A percentile compares a stretch with the other conserved stretches of the same genome.
phyloP scores from a whole-genome alignment of 2,113 vertebrate species.

The Chionodraco myersi region DNA sequence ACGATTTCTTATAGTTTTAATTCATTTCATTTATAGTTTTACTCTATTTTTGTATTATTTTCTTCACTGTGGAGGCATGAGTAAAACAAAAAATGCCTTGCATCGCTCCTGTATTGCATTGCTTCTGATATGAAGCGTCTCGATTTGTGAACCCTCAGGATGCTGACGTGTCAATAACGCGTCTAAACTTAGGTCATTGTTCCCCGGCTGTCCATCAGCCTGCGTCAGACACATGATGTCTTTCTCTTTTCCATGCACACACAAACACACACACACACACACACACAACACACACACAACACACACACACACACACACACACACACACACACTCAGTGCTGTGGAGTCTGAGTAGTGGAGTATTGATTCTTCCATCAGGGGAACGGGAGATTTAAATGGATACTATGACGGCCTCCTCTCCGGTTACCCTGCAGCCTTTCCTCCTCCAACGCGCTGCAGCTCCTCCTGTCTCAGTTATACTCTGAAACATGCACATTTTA shows the following conservation, averaged over 20 bases:
- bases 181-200: slow-evolving; percentile 69
- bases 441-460: slow-evolving; percentile 7
- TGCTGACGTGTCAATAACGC: slow-evolving; percentile 59
- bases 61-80: too few relatives aligned
- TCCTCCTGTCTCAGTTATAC: slow-evolving; percentile 9
- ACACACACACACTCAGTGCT: slow-evolving; percentile 47
- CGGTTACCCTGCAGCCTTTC: slow-evolving; percentile 51
- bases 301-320: neutral
- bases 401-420: slow-evolving; percentile 66
- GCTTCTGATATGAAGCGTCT: too few relatives aligned
- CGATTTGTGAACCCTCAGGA: slow-evolving; percentile 19
- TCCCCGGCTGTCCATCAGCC: slow-evolving; percentile 43
- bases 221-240: slow-evolving; percentile 44
- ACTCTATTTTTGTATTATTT: too few relatives aligned
- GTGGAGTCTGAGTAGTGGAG: slow-evolving; percentile 68
- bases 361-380: slow-evolving; percentile 82
- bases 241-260: slow-evolving; percentile 22
- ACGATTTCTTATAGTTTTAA: too few relatives aligned
- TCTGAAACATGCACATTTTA: neutral
- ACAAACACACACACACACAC: slow-evolving; percentile 30
- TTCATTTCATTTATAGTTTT: too few relatives aligned
- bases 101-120: too few relatives aligned
- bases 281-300: neutral
- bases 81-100: too few relatives aligned
- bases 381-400: slow-evolving; percentile 78